These are phyloP conservation scores for Oikopleura vanhoeffeni DNA, from an alignment of 23 tunicate genomes.

Conservation along the genomic window DNA sequence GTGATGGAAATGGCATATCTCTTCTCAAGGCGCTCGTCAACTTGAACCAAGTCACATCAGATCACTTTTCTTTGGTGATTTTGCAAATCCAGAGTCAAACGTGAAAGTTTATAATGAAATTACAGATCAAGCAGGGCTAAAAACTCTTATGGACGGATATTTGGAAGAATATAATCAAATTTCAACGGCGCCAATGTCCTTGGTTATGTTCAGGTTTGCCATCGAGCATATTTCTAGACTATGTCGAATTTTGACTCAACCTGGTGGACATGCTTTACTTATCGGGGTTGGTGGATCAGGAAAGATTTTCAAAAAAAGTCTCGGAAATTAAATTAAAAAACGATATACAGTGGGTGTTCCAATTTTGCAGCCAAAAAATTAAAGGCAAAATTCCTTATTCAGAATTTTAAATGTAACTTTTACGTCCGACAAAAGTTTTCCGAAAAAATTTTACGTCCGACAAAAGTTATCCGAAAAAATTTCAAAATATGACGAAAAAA, in stretches of 20 bases:
- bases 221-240: constrained; percentile 89
- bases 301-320: too few species aligned
- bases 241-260: constrained; percentile 62
- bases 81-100: constrained; percentile 62
- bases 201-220: constrained; percentile 91
- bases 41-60: constrained; percentile 66
- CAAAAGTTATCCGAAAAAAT: too few species aligned
- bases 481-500: too few species aligned
- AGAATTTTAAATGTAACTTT: too few species aligned
- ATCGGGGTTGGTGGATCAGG: constrained; percentile 94
- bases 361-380: too few species aligned
- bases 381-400: too few species aligned
- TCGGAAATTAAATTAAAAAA: too few species aligned
- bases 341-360: too few species aligned
- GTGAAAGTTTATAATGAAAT: constrained; percentile 77
- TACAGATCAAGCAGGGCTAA: constrained; percentile 44
- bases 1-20: neutral
- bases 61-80: constrained; percentile 69
- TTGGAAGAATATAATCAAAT: constrained; percentile 83
- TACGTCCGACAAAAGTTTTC: too few species aligned
- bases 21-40: neutral
- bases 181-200: constrained; percentile 83
- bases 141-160: constrained; percentile 44
- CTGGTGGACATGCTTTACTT: constrained; percentile 63
- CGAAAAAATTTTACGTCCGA: too few species aligned